A percentile compares a stretch with the other conserved stretches of the same genome.
These are phyloP conservation scores for Dysmachus trigonus DNA, from an alignment of 2,888 invertebrate species.

Conservation along the genomic window DNA sequence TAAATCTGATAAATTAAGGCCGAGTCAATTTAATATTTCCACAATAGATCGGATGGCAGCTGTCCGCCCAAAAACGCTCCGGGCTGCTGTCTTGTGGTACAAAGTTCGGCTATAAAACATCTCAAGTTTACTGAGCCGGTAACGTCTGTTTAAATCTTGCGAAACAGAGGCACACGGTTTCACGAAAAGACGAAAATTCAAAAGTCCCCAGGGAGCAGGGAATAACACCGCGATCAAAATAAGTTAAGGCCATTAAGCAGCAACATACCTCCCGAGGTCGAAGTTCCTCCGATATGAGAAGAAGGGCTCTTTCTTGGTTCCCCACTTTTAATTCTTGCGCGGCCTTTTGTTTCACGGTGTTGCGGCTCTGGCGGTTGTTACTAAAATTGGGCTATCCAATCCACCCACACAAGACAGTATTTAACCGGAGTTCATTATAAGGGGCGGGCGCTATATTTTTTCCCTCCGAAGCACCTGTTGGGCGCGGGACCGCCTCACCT, in stretches of 20 bases:
- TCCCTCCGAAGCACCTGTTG: neutral
- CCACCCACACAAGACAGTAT: neutral
- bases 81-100: neutral
- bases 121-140: conserved; percentile 24
- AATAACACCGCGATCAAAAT: neutral
- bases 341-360: conserved; percentile 3
- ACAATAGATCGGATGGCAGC: conserved; percentile 1
- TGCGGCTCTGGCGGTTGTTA: neutral
- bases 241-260: neutral
- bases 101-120: conserved; percentile 26
- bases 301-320: neutral
- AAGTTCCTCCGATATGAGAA: neutral
- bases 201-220: conserved; percentile 2
- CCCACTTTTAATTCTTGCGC: neutral
- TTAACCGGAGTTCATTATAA: neutral
- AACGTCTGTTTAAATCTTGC: conserved; percentile 11
- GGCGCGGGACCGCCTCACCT: neutral
- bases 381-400: neutral
- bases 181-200: neutral
- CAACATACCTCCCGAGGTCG: neutral
- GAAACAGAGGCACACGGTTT: neutral
- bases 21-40: conserved; percentile 19
- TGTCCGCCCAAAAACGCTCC: conserved; percentile 3
- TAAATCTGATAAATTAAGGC: conserved; percentile 28
- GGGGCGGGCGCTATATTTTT: neutral